Base-by-base conservation (phyloP, 1,140 invertebrate genomes). In the Bombus pascuorum region DNA sequence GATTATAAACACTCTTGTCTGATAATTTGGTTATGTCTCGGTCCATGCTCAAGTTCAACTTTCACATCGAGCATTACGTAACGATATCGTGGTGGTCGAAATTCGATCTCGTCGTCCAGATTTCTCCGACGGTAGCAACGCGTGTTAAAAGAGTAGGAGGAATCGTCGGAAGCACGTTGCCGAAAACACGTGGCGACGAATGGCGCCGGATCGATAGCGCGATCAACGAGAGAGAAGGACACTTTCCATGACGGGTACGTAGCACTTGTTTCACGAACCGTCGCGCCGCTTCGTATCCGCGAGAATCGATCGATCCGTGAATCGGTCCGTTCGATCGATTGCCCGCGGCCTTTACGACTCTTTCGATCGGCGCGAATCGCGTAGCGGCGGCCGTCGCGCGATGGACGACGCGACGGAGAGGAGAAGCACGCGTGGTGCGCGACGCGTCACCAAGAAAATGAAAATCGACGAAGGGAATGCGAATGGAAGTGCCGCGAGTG, bases 1-100 rank as follows among this genome's bases (percentile, higher is more conserved):
- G 80, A 88, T 91, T 80, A 83, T 83, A 90, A 91, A 91, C 87
- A 90, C 87, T 90, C 81, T 76, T 85, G 80, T 85, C 79, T 57
- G 86, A 88, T 87, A 81, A 88, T 81, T 71, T 47, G 25, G 83
- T 85, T 84, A 15, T 84, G 83, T 84, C 83, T 84, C 53, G 76
- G 22, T 9, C 44, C 39, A 32, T 37, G 57, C 53, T 79, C 83
- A 84, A 85, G 83, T 85, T 85, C 75, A 79, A 71, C 66, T 28
- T 34, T 78, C 83, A 22, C 10, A 10, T 53, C 59, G 57, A 9
- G 3, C 32, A 18, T 62, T 79, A 37, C 13, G 66, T 53, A 57
- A 83, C 73, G 1, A 32, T 66, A 42, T 10, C 44, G 15, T 5
- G 68, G 34, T 62, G n/a, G 12, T 53, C 62, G 28, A 53, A 18